Conservation (phyloP, 2,797 vertebrate genomes). For the Malacoraja senta region DNA sequence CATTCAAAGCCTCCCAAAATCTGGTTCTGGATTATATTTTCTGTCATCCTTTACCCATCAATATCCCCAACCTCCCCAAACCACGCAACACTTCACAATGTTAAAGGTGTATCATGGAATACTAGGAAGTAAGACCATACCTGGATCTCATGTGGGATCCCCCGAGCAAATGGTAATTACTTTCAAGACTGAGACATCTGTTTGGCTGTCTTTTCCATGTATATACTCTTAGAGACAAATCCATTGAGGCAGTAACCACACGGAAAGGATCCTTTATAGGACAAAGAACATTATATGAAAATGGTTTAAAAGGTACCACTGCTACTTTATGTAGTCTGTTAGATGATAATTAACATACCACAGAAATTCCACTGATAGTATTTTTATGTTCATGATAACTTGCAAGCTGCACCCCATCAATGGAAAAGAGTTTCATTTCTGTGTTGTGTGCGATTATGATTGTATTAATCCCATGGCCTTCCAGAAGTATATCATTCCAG, state of each 20-base stretch:
- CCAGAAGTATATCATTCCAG: conserved; percentile 50
- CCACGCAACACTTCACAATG: neutral
- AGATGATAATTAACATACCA: conserved; percentile 57
- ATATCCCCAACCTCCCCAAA: too few species aligned
- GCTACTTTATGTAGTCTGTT: neutral
- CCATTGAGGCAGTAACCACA: conserved; percentile 65
- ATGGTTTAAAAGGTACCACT: neutral
- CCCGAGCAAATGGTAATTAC: conserved; percentile 61
- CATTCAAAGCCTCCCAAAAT: neutral
- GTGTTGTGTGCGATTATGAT: conserved; percentile 49
- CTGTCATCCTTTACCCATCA: neutral
- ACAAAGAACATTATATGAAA: conserved; percentile 35
- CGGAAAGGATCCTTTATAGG: conserved; percentile 60
- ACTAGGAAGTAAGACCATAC: conserved; percentile 47
- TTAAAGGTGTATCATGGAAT: neutral
- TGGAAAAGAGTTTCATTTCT: conserved; percentile 55
- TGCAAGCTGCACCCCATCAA: conserved; percentile 61
- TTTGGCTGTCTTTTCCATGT: conserved; percentile 57
- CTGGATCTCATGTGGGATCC: conserved; percentile 64
- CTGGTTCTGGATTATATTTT: neutral
- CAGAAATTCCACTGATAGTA: conserved; percentile 62
- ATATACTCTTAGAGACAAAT: conserved; percentile 61
- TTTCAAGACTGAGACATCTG: conserved; percentile 51
- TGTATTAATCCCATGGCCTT: conserved; percentile 57
- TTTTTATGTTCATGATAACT: conserved; percentile 66